Evolutionary conservation across 2,888 invertebrate genomes (phyloP).

Genomic region (Polydrusus tereticollis): DNA sequence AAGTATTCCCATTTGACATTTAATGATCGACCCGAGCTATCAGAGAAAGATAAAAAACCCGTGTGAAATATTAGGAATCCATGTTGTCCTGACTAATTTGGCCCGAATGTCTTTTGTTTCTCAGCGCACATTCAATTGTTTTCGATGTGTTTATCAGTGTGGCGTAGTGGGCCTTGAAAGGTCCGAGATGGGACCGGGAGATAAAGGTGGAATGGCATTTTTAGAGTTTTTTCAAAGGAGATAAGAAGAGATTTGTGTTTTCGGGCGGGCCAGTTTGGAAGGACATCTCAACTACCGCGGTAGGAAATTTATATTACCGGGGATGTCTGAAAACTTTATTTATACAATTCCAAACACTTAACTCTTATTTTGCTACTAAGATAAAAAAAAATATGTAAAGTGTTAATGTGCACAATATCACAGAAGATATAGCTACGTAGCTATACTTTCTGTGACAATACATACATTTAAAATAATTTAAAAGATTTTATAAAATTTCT

Average conservation of each 20-base stretch:
- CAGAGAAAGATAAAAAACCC: constrained; percentile 44
- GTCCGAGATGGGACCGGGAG: constrained; percentile 62
- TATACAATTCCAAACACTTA: too few relatives aligned
- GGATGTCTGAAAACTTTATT: not conserved
- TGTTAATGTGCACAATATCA: too few relatives aligned
- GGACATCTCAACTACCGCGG: constrained; percentile 47
- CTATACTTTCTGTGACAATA: too few relatives aligned
- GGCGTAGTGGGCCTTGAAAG: constrained; percentile 61
- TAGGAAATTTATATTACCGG: constrained; percentile 26
- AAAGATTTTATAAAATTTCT: too few relatives aligned
- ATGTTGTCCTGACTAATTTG: constrained; percentile 66
- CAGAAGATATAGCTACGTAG: too few relatives aligned
- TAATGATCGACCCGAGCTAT: constrained; percentile 63
- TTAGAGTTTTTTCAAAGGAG: constrained; percentile 50
- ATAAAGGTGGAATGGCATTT: constrained; percentile 63
- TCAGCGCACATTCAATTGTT: constrained; percentile 63
- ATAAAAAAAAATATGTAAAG: too few relatives aligned
- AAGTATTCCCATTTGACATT: constrained; percentile 60
- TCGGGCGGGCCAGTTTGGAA: constrained; percentile 34
- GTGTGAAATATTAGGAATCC: constrained; percentile 65
- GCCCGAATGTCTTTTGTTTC: constrained; percentile 63
- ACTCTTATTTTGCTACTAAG: too few relatives aligned
- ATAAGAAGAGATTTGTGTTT: constrained; percentile 48
- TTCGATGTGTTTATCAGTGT: constrained; percentile 64
- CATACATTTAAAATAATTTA: too few relatives aligned